These are phyloP conservation scores for Cyanoderma ruficeps DNA, from an alignment of 2,113 vertebrate genomes.

Conservation along the genomic window DNA sequence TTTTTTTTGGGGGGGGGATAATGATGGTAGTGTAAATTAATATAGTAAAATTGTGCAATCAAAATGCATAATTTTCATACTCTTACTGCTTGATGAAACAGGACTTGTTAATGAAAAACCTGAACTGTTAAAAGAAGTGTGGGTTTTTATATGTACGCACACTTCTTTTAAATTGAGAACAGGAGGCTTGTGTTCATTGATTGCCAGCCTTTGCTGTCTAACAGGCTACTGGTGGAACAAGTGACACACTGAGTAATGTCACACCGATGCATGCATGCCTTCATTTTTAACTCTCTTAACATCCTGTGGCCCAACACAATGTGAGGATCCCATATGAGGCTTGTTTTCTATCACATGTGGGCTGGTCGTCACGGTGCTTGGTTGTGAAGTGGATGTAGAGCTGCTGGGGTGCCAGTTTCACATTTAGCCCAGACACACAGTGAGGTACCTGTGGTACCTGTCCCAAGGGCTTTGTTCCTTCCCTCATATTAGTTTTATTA, in stretches of 20 bases:
- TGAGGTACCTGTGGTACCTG: background rate
- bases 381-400: background rate
- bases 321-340: background rate
- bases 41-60: background rate
- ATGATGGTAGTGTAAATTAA: background rate
- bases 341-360: background rate
- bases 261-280: background rate
- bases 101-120: background rate
- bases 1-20: accelerated
- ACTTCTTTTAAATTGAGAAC: background rate
- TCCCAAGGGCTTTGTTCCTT: background rate
- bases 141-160: accelerated
- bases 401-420: background rate
- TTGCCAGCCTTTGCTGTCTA: background rate
- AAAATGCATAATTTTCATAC: background rate
- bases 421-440: background rate
- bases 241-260: background rate
- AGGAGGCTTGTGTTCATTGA: background rate
- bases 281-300: background rate
- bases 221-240: background rate
- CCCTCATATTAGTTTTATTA: background rate
- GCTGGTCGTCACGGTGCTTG: background rate
- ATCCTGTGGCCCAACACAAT: background rate
- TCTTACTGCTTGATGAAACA: background rate
- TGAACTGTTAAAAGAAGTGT: background rate